Evolutionary conservation across 53 echinoderm and acorn worm species (phyloP), one percentile per base, ranked within the genome.

Genomic region (Antedon mediterranea): DNA sequence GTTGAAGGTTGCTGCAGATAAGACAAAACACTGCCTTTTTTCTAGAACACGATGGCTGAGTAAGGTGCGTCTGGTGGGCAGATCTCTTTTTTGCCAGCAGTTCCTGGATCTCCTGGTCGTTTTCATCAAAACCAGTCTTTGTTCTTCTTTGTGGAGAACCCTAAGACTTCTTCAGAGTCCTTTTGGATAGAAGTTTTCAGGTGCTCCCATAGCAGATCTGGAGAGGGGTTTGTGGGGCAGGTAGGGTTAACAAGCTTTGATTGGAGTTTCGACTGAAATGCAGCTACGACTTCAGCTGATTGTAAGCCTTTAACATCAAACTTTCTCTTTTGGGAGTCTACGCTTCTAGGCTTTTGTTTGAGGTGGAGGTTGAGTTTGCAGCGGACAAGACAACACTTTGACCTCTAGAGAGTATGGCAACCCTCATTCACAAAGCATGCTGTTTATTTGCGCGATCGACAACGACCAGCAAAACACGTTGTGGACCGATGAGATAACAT

Each of bases 331-430:
- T 74, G 8, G 31, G 0, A 32, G 4, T 79, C 28, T 71, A 34
- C 26, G 23, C 43, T 3, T 26, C 30, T 81, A 4, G 77, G 71
- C 8, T 32, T 71, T 28, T 77, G 83, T 43, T 77, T 77, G 77
- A 82, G 30, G 33, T 32, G 70, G 0, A 82, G 76, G 6, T 29
- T 77, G 71, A 77, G 71, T 26, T 77, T 82, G 83, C 71, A 32
- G 20, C 83, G 32, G 20, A 82, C 83, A 27, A 82, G 77, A 32
- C 83, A n/a, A n/a, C n/a, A n/a, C n/a, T n/a, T n/a, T n/a, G n/a
- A n/a, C n/a, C n/a, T n/a, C n/a, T n/a, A n/a, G n/a, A n/a, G n/a
- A n/a, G n/a, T n/a, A n/a, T n/a, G n/a, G n/a, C n/a, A n/a, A n/a
- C n/a, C n/a, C n/a, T n/a, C n/a, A n/a, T n/a, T n/a, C n/a, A n/a